These are phyloP conservation scores for Scaptomyza parva DNA, from an alignment of 2,888 invertebrate genomes.

Conservation along the genomic window DNA sequence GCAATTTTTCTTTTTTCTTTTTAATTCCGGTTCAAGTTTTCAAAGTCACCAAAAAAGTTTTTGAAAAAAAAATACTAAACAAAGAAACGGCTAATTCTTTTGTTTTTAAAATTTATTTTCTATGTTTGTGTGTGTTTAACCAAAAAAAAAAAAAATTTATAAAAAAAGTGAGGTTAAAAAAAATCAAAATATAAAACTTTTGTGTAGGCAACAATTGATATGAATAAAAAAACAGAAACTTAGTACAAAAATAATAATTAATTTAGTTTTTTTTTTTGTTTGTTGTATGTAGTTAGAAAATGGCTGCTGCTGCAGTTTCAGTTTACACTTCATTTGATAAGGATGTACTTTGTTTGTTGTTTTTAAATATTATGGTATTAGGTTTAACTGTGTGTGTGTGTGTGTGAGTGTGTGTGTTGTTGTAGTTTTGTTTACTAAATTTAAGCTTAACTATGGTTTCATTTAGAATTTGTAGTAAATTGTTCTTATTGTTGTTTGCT, in stretches of 20 bases:
- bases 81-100: conserved; percentile 44
- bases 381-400: conserved; percentile 44
- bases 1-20: conserved; percentile 59
- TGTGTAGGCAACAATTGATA: conserved; percentile 43
- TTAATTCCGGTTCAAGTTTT: conserved; percentile 49
- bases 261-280: conserved; percentile 37
- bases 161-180: conserved; percentile 18
- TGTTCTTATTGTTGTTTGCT: conserved; percentile 62
- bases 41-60: conserved; percentile 72
- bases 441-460: conserved; percentile 77
- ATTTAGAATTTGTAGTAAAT: conserved; percentile 77
- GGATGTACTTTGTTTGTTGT: conserved; percentile 31
- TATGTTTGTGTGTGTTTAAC: conserved; percentile 70
- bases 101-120: conserved; percentile 25
- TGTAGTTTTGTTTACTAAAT: conserved; percentile 61
- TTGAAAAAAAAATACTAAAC: conserved; percentile 31
- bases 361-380: conserved; percentile 48
- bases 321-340: conserved; percentile 47
- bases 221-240: conserved; percentile 48
- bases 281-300: conserved; percentile 67
- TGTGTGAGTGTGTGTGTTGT: conserved; percentile 36
- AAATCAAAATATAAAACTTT: conserved; percentile 25
- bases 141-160: conserved; percentile 28
- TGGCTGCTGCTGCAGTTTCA: conserved; percentile 60
- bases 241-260: conserved; percentile 50